Conservation (phyloP, 1,140 invertebrate genomes). For the Drosophila virilis region DNA sequence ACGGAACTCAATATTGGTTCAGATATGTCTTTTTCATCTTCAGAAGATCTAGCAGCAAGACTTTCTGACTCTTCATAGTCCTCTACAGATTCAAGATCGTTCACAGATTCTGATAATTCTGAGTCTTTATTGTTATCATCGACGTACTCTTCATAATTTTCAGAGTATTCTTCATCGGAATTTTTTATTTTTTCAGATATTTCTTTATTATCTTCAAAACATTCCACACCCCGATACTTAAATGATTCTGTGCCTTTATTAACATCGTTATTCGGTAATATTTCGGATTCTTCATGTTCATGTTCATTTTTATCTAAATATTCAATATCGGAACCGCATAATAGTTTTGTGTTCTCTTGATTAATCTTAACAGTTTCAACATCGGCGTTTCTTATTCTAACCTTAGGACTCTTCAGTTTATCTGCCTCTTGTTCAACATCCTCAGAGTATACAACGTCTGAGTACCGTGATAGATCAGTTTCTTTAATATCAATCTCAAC, state of each 20-base stretch:
- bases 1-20: not conserved
- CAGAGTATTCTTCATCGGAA: too few relatives aligned
- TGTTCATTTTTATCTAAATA: not conserved
- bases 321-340: not conserved
- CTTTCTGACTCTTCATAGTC: not conserved
- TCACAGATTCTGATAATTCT: too few relatives aligned
- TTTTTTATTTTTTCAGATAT: too few relatives aligned
- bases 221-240: too few relatives aligned
- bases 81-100: too few relatives aligned
- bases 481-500: not conserved
- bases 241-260: not conserved
- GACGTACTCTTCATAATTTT: too few relatives aligned
- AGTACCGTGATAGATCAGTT: not conserved
- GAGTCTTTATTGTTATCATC: too few relatives aligned
- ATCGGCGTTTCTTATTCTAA: too few relatives aligned
- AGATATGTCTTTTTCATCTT: not conserved
- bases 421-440: not conserved
- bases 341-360: not conserved
- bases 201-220: too few relatives aligned
- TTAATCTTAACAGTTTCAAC: too few relatives aligned
- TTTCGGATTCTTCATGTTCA: not conserved
- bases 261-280: not conserved
- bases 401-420: too few relatives aligned
- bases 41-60: not conserved
- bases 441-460: not conserved